Percentiles rank a stretch among this genome's conserved stretches.
Conservation (phyloP, 2,113 vertebrate genomes). For the Polyodon spathula region DNA sequence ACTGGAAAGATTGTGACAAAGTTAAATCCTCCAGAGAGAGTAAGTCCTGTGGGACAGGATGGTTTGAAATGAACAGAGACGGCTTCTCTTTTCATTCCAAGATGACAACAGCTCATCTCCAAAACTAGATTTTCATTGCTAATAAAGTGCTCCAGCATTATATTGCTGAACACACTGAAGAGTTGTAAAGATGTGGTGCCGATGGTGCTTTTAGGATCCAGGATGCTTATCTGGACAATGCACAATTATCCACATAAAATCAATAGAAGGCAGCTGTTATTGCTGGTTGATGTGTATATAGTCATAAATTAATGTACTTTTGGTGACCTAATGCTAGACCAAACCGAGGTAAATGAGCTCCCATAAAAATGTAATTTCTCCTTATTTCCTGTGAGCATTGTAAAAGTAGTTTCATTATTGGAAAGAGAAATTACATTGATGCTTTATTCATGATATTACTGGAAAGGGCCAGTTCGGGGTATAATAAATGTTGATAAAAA, state of each 20-base stretch:
- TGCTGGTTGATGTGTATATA: slow-evolving; percentile 41
- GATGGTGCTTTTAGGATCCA: slow-evolving; percentile 13
- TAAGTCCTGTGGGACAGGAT: too few species aligned
- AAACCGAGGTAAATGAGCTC: slow-evolving; percentile 35
- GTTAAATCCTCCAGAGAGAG: too few species aligned
- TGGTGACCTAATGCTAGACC: slow-evolving; percentile 39
- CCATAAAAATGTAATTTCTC: slow-evolving; percentile 41
- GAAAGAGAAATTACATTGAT: slow-evolving; percentile 24
- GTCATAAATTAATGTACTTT: slow-evolving; percentile 55
- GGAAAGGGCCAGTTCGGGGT: slow-evolving; percentile 12
- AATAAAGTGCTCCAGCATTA: slow-evolving; percentile 41
- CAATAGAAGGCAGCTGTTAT: slow-evolving; percentile 54
- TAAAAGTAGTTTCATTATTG: slow-evolving; percentile 30
- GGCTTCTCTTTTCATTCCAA: too few species aligned
- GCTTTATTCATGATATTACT: slow-evolving; percentile 27
- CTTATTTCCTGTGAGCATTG: slow-evolving; percentile 47
- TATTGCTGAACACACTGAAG: slow-evolving; percentile 33
- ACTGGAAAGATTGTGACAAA: too few species aligned
- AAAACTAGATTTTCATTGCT: slow-evolving; percentile 7
- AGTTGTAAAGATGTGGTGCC: slow-evolving; percentile 39
- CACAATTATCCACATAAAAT: slow-evolving; percentile 43
- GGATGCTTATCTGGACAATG: neutral
- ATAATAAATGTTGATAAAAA: neutral
- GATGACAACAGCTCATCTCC: neutral
- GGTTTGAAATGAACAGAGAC: too few species aligned